Evolutionary conservation across 2,888 invertebrate species (phyloP), one percentile per base, ranked within the genome.

Genomic region (Nomada ferruginata): DNA sequence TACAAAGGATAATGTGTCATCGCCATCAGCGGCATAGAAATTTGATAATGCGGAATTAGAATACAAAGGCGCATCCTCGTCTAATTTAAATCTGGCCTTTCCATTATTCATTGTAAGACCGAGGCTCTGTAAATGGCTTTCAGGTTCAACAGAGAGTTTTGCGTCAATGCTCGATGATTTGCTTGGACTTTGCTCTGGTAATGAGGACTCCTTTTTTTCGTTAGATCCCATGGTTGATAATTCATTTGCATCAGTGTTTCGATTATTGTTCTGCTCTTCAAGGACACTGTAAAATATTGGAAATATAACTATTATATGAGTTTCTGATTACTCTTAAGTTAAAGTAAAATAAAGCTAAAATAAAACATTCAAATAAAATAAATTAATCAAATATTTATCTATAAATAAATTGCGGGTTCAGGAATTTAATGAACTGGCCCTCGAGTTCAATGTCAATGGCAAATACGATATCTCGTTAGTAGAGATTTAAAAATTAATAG

Each of bases 1-100:
- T 2, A 92, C 91, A 74, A 93, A 93, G 0, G 93, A 93, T n/a
- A 90, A 85, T 3, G 91, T 87, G 1, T 90, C 87, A n/a, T 89
- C 85, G 11, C 83, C 79, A 52, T 89, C 87, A 2, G 68, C 64
- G 15, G 73, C 36, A 20, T 57, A 70, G 3, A 79, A 79, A 29
- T 82, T 77, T 18, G 76, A 44, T 36, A 71, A 60, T 10, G 74
- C 61, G 59, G 80, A 84, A 44, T 79, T 82, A 18, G 79, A 80
- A n/a, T 70, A 78, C 15, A 87, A 20, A 7, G 68, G 15, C n/a
- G 57, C 15, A 50, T 90, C 85, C 60, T 90, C 89, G 18, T 91
- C 89, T 2, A 91, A 59, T 77, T 85, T 85, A 59, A 91, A 92
- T 71, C 85, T 87, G 0, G 91, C 91, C 47, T 87, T 87, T 4